Percentiles rank a stretch among this genome's conserved stretches.
phyloP scores from a whole-genome alignment of 2,888 invertebrate species.

The Leptinotarsa peninsularis region DNA sequence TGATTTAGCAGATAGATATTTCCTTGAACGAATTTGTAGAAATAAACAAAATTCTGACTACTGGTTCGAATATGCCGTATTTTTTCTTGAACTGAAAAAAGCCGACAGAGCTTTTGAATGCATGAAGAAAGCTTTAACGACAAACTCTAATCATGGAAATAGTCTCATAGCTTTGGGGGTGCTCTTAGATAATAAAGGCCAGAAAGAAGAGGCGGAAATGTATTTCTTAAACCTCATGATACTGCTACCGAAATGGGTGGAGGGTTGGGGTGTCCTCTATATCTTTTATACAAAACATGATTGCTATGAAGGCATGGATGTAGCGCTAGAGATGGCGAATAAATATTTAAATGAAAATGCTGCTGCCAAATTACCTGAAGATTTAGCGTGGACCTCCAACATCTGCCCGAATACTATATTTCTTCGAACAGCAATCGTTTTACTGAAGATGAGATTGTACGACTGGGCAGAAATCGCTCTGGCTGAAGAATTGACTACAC shows the following conservation, averaged over 20 bases:
- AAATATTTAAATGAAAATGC: conserved; percentile 51
- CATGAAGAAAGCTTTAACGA: conserved; percentile 57
- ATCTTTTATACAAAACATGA: conserved; percentile 58
- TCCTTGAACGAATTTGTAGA: conserved; percentile 57
- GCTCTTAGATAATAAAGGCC: conserved; percentile 55
- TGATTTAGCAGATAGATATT: conserved; percentile 59
- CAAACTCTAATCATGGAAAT: conserved; percentile 55
- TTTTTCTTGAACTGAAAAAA: conserved; percentile 55
- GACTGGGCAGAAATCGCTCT: conserved; percentile 60
- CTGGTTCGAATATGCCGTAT: conserved; percentile 64
- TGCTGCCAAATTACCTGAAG: conserved; percentile 50
- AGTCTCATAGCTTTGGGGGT: conserved; percentile 54
- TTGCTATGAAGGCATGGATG: conserved; percentile 59
- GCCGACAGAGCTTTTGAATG: conserved; percentile 60
- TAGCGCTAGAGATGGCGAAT: conserved; percentile 57
- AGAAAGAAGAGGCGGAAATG: conserved; percentile 60
- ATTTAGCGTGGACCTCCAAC: conserved; percentile 58
- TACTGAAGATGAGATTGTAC: conserved; percentile 60
- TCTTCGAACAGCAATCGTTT: conserved; percentile 55
- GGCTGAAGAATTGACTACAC: conserved; percentile 53
- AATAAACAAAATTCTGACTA: conserved; percentile 53
- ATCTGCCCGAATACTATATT: conserved; percentile 57
- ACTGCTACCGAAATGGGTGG: conserved; percentile 58
- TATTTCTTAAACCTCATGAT: conserved; percentile 59
- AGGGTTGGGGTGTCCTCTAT: conserved; percentile 62